These are phyloP conservation scores for Epistrophe grossulariae DNA, from an alignment of 2,888 invertebrate species.

Conservation along the genomic window DNA sequence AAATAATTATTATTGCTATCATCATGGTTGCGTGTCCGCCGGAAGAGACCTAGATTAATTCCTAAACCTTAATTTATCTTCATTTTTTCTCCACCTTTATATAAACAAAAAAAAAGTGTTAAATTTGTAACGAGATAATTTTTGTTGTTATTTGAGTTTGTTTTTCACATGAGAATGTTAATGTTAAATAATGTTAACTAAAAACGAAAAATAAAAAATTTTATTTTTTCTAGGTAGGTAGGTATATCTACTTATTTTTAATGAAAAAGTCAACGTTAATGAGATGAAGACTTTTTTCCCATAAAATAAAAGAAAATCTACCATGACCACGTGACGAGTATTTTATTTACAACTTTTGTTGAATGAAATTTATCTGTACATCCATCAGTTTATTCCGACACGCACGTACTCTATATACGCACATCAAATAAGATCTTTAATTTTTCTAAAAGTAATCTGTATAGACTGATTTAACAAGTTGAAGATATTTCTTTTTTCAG, in stretches of 20 bases:
- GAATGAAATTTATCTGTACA: slow-evolving; percentile 3
- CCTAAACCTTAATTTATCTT: slow-evolving; percentile 1
- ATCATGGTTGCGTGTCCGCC: slow-evolving; percentile 38
- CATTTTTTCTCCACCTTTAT: neutral
- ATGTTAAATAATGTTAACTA: slow-evolving; percentile 20
- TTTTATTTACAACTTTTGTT: neutral
- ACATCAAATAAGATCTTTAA: neutral
- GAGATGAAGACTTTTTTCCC: neutral
- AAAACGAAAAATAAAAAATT: neutral
- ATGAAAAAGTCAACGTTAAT: neutral
- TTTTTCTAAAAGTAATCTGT: neutral
- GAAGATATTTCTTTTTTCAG: neutral
- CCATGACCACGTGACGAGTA: neutral
- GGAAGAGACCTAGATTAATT: slow-evolving; percentile 24
- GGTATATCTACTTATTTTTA: neutral
- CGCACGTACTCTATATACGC: neutral
- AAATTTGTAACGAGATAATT: slow-evolving; percentile 34
- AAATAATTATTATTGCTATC: slow-evolving; percentile 18
- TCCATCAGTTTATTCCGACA: slow-evolving; percentile 13
- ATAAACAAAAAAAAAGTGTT: slow-evolving; percentile 7
- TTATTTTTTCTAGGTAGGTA: neutral
- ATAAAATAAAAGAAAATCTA: neutral
- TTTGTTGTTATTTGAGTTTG: neutral
- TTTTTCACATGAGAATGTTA: slow-evolving; percentile 12
- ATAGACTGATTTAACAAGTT: neutral